Evolutionary conservation across 2,113 vertebrate species (phyloP), one percentile per base, ranked within the genome.

Genomic region (Atractosteus spatula): DNA sequence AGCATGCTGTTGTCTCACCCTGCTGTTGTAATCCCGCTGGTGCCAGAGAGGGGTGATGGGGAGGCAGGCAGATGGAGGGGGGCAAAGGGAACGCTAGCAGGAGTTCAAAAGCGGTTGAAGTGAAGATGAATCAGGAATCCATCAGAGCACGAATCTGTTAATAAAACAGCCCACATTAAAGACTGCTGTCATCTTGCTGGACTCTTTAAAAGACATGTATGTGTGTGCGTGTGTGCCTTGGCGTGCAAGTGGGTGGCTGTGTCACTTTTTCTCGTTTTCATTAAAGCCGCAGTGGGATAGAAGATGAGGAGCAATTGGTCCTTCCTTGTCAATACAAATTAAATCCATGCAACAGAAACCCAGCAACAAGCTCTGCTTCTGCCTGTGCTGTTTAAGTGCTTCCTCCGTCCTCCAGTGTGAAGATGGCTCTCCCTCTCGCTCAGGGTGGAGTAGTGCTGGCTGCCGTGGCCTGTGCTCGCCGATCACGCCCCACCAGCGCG

Each of bases 321-420:
- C n/a, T 65, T 68, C 62, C 72, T 51, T 61, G 74, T 71, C 78
- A 74, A 42, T 29, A 42, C 12, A 41, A 77, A 79, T 74, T 70
- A 74, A 72, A 72, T 70, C 55, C 66, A 74, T 55, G 42, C 64
- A 51, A 51, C 10, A 51, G 47, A 51, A 51, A 10, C 47, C 47
- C 47, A 51, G 3, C 47, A 51, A 5, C 29, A 51, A 51, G 5
- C 47, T 51, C 47, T 51, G 5, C 5, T 51, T 51, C 47, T 51
- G 47, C 5, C 10, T 51, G 47, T 51, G 47, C 5, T 51, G 47
- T 10, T 51, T 29, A 29, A 29, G 29, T 29, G 29, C 29, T 29
- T 29, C 29, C 29, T 29, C 29, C 29, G 29, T 29, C 29, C 29
- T 29, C 0, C 0, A 29, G 29, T 29, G 29, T 29, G 29, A 29